Base-by-base conservation (phyloP, 30 jellyfish, hydroid and myxozoan species). In the Clytia hemisphaerica region DNA sequence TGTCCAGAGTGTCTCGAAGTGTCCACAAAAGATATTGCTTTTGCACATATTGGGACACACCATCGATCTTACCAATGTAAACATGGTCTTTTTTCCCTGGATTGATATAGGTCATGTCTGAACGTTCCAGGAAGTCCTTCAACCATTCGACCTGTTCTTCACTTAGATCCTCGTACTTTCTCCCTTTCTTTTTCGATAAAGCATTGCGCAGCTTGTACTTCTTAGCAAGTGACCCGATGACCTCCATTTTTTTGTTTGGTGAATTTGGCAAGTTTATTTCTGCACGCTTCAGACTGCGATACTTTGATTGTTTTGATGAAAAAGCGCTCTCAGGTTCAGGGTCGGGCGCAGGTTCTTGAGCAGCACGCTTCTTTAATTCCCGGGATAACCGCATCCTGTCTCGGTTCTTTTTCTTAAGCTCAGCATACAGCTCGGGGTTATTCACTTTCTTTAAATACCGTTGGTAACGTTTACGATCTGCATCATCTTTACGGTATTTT, bases 1-100 rank as follows among this genome's bases (percentile, higher is more conserved):
- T 55, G 15, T 75, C 80, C 4, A 75, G 47, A 42, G 61, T 32
- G 30, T 61, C 79, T 31, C 80, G 25, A 54, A 75, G 37, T 12
- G 71, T 50, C 88, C 80, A 75, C 22, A 75, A 15, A 28, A 75
- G 54, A 60, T 75, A 61, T 15, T 59, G 57, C 36, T 45, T 75
- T 61, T 75, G 86, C 67, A n/a, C 71, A 47, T 48, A 68, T 35
- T 68, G 54, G 22, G 27, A 46, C 72, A 2, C 72, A 33, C 78
- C 78, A 60, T 75, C 45, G 15, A 9, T 33, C 60, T 73, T 57
- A 26, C 77, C 77, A 21, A 2, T 55, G 15, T 55, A 55, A 3
- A 2, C 15, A 2, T 55, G 53, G 29, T 55, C 69, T 4, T 55
- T 55, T 15, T 2, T 55, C 3, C 69, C 49, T 15, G 69, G 69